phyloP scores from a whole-genome alignment of 64 coral and sea anemone genomes.

The Anthopleura sola region DNA sequence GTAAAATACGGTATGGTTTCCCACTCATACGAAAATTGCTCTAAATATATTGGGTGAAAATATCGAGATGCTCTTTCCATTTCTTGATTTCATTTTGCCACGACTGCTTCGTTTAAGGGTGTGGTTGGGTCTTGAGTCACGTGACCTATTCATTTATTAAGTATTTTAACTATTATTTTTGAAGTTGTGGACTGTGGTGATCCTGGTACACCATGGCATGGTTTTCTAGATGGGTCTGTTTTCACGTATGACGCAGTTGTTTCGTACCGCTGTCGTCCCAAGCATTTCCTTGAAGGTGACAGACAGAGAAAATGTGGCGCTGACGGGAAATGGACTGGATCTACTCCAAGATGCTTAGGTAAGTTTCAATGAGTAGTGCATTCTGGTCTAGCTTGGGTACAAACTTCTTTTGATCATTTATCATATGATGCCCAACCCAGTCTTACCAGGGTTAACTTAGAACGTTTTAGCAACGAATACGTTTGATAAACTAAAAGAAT shows the following conservation, averaged over 20 bases:
- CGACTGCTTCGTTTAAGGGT: not conserved
- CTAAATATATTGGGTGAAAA: no score
- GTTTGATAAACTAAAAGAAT: no score
- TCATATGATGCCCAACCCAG: no score
- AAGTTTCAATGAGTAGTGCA: not conserved
- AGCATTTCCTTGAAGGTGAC: slow-evolving; percentile 76
- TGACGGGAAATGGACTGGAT: slow-evolving; percentile 71
- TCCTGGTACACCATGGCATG: slow-evolving; percentile 83
- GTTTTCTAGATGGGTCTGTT: slow-evolving; percentile 50
- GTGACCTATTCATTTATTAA: not conserved
- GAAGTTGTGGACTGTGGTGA: slow-evolving; percentile 73
- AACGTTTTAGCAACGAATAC: no score
- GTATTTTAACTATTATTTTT: not conserved
- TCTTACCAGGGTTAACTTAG: no score
- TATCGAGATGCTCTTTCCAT: no score
- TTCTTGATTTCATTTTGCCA: no score
- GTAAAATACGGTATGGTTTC: no score
- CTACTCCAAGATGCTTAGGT: slow-evolving; percentile 78
- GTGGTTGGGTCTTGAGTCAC: no score
- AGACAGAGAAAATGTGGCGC: slow-evolving; percentile 49
- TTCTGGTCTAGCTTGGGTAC: not conserved
- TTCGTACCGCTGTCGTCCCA: slow-evolving; percentile 54
- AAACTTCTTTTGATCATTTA: no score
- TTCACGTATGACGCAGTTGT: slow-evolving; percentile 50
- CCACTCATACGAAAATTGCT: no score